Evolutionary conservation across 2,113 vertebrate genomes (phyloP), one percentile per base, ranked within the genome.

Genomic region (Catagonus wagneri): DNA sequence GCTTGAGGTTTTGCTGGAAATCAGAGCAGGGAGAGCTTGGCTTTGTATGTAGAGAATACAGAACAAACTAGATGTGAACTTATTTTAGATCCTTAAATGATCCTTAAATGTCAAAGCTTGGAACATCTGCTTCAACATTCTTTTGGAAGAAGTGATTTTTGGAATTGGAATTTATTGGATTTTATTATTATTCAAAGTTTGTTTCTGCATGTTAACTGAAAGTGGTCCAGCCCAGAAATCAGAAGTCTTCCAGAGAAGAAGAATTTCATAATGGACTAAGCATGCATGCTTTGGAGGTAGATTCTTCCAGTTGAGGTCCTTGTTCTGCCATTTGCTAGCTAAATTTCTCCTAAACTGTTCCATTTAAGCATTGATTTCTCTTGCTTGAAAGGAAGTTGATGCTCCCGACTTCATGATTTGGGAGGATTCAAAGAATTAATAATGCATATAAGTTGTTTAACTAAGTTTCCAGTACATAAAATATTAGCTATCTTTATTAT

Each of bases 1-100:
- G 74, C 58, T 89, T 86, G 94, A 69, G 58, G 61, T 92, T 94
- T 92, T 58, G 32, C 44, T 86, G 84, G 71, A 81, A 91, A 92
- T 72, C 56, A 90, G 36, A 86, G 34, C 54, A 27, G 50, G 7
- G 32, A 27, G 12, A 61, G 8, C 6, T 69, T 91, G 50, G 34
- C 2, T 81, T 76, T 65, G 39, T 61, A 52, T 32, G 14, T 44
- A 69, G 60, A 81, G 4, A 34, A 80, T 69, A 65, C 23, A 86
- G 88, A 60, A 89, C 85, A 32, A 86, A 72, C 61, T 86, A 14
- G 32, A 32, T 66, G 68, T 50, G 22, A 75, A 89, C 36, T 34
- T 88, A 27, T 17, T 93, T 89, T 68, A 92, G 68, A 65, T 69
- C 44, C 61, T 44, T 94, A 86, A 94, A n/a, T 81, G 80, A 84